Evolutionary conservation across 2,888 invertebrate species (phyloP), one percentile per base, ranked within the genome.

Genomic region (Loripinus fragilis): DNA sequence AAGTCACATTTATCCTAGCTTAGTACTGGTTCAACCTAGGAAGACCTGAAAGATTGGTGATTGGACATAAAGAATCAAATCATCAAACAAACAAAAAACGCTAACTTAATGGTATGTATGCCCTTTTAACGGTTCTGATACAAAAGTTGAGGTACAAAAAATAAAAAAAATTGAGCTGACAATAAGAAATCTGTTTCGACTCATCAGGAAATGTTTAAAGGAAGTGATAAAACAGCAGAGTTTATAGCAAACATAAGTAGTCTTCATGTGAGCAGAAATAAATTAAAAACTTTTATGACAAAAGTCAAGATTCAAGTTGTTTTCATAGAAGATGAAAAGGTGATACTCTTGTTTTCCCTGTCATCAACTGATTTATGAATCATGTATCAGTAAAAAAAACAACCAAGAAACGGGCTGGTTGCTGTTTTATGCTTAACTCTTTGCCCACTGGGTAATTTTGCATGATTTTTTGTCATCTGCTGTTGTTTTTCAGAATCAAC

Each of bases 341-440:
- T 33, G 23, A 70, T 20, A 23, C 48, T 50, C 69, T 60, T 81
- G 77, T 81, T 78, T 74, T 72, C 76, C 30, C 74, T 81, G 78
- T 70, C 72, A 72, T 66, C 8, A 69, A n/a, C 76, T 84, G 77
- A 84, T 84, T 83, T 83, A 83, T 83, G 79, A 25, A 73, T 35
- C 41, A 69, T 69, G 35, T 52, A 42, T 60, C 33, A 25, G 28
- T 20, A 17, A n/a, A n/a, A n/a, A n/a, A n/a, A n/a, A n/a, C n/a
- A n/a, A n/a, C 30, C 25, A 7, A 60, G 33, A 33, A 33, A 20
- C 10, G 17, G 3, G 17, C 60, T 7, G 5, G 33, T 20, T 33
- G 8, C 30, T 23, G 30, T 60, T 60, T 60, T 60, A 30, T 17
- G 33, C 33, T 60, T n/a, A n/a, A n/a, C n/a, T n/a, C n/a, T n/a